Conservation (phyloP, 2,888 invertebrate genomes). For the Phengaris alcon region DNA sequence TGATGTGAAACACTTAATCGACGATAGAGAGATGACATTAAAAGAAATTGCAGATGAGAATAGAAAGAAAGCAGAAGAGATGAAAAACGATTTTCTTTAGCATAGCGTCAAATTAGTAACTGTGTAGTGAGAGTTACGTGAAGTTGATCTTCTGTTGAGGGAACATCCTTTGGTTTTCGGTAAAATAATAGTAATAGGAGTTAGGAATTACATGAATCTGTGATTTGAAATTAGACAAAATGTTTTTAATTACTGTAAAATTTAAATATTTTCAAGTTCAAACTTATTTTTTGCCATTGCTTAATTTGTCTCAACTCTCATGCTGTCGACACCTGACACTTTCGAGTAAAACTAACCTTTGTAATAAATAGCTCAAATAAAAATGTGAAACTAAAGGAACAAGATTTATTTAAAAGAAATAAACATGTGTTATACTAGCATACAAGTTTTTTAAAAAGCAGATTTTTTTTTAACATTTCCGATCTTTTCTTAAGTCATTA, state of each 20-base stretch:
- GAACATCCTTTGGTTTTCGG: not conserved
- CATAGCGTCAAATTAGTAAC: not conserved
- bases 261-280: not conserved
- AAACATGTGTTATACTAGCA: too few species aligned
- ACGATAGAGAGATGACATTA: constrained; percentile 67
- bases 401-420: too few species aligned
- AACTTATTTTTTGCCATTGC: not conserved
- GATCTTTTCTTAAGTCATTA: not conserved
- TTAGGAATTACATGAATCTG: constrained; percentile 4
- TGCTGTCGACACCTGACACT: too few species aligned
- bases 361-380: too few species aligned
- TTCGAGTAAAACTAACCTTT: too few species aligned
- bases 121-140: not conserved
- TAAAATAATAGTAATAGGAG: not conserved
- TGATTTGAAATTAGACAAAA: constrained; percentile 5
- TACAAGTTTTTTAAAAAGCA: too few species aligned
- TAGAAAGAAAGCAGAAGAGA: constrained; percentile 54
- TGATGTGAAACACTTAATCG: constrained; percentile 70
- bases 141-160: not conserved
- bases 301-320: too few species aligned
- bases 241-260: not conserved
- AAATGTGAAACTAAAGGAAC: too few species aligned
- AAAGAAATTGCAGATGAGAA: constrained; percentile 70
- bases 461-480: too few species aligned
- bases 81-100: constrained; percentile 32